phyloP scores from a whole-genome alignment of 2,113 vertebrate genomes.

The Corythaeola cristata region DNA sequence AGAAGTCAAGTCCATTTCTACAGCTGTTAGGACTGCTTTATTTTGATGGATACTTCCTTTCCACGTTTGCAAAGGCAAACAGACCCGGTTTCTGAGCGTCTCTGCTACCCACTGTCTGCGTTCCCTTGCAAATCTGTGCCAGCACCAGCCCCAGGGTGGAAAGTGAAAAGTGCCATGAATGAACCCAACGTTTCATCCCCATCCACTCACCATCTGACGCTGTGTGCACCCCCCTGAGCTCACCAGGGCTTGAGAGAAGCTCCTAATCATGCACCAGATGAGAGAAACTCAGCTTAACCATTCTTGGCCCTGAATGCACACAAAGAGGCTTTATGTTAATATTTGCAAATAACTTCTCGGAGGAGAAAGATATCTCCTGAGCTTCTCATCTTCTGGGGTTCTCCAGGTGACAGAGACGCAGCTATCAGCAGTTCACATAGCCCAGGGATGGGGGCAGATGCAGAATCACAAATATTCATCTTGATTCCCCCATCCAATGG shows the following conservation, averaged over 20 bases:
- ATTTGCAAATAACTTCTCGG: slow-evolving; percentile 8
- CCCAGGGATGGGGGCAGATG: background rate
- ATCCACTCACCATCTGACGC: background rate
- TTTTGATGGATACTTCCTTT: background rate
- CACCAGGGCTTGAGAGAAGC: background rate
- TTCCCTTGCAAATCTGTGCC: background rate
- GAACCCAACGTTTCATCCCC: background rate
- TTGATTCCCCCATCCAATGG: background rate
- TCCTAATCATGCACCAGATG: background rate
- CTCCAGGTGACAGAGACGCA: background rate
- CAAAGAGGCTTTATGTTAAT: slow-evolving; percentile 9
- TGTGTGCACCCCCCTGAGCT: background rate
- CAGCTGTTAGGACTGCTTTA: background rate
- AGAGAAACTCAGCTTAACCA: background rate
- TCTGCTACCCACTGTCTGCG: background rate
- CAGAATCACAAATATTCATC: background rate
- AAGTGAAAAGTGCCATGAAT: background rate
- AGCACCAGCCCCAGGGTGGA: background rate
- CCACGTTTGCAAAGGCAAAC: background rate
- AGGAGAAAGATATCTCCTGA: background rate
- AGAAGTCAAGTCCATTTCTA: background rate
- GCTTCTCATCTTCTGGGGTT: background rate
- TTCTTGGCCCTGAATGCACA: background rate
- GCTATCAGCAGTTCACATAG: background rate
- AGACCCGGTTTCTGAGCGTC: background rate